These are phyloP conservation scores for Panthera tigris DNA, from an alignment of 2,113 vertebrate genomes.

Conservation along the genomic window DNA sequence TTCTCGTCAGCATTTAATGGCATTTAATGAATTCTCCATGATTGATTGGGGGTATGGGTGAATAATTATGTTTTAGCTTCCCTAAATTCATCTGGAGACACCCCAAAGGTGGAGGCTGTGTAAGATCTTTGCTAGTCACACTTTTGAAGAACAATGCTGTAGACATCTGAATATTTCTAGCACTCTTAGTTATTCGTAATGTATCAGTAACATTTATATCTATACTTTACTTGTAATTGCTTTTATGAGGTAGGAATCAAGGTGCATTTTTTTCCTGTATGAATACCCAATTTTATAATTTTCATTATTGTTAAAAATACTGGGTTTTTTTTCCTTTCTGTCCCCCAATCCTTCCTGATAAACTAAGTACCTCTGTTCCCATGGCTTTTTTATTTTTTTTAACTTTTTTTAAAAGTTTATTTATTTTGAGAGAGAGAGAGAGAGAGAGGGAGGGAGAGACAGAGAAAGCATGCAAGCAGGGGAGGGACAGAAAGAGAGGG, in stretches of 20 bases:
- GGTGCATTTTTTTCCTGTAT: not conserved
- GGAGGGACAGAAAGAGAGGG: too few relatives aligned
- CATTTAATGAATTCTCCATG: not conserved
- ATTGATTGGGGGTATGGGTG: not conserved
- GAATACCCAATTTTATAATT: not conserved
- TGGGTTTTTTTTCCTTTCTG: not conserved
- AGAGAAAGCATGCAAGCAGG: too few relatives aligned
- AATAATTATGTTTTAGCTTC: not conserved
- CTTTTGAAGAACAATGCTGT: not conserved
- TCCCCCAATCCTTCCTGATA: not conserved
- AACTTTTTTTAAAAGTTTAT: too few relatives aligned
- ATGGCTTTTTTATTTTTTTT: not conserved
- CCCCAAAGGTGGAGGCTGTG: rapidly evolving
- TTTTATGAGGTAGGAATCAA: not conserved
- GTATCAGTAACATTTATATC: not conserved
- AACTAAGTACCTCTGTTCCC: not conserved
- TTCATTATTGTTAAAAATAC: not conserved
- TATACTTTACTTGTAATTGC: not conserved
- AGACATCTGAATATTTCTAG: not conserved
- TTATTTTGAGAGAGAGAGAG: too few relatives aligned
- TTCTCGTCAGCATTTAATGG: not conserved
- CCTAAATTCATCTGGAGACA: not conserved
- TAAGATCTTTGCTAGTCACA: not conserved
- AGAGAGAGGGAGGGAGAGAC: too few relatives aligned
- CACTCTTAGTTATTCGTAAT: not conserved